Conservation (phyloP, 2,113 vertebrate species). For the Fulica atra region DNA sequence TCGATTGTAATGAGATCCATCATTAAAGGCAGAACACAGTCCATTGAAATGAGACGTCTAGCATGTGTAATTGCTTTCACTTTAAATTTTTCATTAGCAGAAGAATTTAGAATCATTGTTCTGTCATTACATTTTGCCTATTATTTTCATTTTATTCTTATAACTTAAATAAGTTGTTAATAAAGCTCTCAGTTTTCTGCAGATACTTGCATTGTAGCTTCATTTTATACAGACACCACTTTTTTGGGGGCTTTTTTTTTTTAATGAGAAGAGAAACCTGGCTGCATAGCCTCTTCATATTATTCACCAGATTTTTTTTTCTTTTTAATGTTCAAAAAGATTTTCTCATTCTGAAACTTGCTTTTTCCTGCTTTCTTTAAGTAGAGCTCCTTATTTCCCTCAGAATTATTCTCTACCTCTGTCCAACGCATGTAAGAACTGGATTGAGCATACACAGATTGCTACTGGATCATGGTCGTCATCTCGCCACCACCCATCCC, state of each 20-base stretch:
- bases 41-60: conserved; percentile 23
- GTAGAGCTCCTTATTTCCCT: neutral
- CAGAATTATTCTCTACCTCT: neutral
- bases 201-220: neutral
- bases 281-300: neutral
- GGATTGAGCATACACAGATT: neutral
- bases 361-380: neutral
- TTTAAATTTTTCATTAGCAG: conserved; percentile 52
- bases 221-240: conserved; percentile 15
- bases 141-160: conserved; percentile 47
- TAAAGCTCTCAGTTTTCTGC: conserved; percentile 42
- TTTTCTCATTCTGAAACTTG: neutral
- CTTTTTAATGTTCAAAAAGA: conserved; percentile 38
- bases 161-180: conserved; percentile 35
- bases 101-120: conserved; percentile 50
- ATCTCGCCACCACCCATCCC: neutral
- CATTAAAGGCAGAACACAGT: conserved; percentile 48
- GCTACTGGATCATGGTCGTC: neutral
- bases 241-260: neutral
- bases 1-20: conserved; percentile 62
- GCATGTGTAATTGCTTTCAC: conserved; percentile 31
- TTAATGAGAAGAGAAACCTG: conserved; percentile 39
- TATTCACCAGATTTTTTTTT: conserved; percentile 34
- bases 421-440: neutral
- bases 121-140: conserved; percentile 6